These are phyloP conservation scores for Tetanocera ferruginea DNA, from an alignment of 2,888 invertebrate species.

Conservation along the genomic window DNA sequence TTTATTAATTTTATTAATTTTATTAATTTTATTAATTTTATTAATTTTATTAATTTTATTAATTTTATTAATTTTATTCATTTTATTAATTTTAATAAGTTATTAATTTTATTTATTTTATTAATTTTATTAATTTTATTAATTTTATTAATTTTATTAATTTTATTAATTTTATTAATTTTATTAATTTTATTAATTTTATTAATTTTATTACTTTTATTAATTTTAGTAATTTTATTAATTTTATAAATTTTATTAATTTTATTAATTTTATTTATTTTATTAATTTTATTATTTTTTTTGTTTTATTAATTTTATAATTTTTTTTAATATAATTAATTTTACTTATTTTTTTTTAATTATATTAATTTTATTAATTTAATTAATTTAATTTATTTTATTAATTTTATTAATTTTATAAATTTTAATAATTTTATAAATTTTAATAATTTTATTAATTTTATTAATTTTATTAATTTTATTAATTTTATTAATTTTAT, in stretches of 20 bases:
- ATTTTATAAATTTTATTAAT: not conserved
- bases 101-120: constrained; percentile 2
- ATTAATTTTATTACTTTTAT: not conserved
- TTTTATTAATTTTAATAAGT: not conserved
- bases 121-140: not conserved
- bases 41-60: not conserved
- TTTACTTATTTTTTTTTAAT: too few relatives aligned
- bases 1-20: not conserved
- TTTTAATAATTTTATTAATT: too few relatives aligned
- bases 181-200: constrained; percentile 5
- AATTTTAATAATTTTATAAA: too few relatives aligned
- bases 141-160: constrained; percentile 6
- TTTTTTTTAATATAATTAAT: too few relatives aligned
- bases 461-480: too few relatives aligned
- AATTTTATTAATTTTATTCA: constrained; percentile 9
- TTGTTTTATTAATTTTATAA: too few relatives aligned
- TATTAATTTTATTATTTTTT: too few relatives aligned
- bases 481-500: too few relatives aligned
- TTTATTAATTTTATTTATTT: not conserved
- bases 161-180: not conserved
- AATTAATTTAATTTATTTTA: too few relatives aligned
- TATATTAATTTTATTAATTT: too few relatives aligned
- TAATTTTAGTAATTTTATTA: not conserved
- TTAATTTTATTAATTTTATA: too few relatives aligned
- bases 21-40: constrained; percentile 2